phyloP scores from a whole-genome alignment of 2,113 vertebrate species.

The Petaurus breviceps region DNA sequence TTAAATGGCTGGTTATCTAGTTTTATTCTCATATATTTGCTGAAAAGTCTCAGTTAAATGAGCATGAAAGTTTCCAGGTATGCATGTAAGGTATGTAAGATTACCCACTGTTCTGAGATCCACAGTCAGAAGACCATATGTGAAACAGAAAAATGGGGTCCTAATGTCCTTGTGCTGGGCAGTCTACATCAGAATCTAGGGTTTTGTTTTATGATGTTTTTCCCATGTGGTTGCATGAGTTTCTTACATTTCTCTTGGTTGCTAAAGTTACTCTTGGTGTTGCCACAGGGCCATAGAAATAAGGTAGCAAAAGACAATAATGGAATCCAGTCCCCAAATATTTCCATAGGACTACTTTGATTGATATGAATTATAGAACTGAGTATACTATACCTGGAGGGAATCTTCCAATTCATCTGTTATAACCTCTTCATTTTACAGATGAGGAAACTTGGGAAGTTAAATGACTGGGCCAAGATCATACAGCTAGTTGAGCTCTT shows the following conservation, averaged over 20 bases:
- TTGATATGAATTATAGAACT: background rate
- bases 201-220: constrained; percentile 50
- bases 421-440: background rate
- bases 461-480: background rate
- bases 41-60: constrained; percentile 74
- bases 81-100: constrained; percentile 77
- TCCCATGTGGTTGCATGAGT: constrained; percentile 67
- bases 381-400: background rate
- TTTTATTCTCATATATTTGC: constrained; percentile 61
- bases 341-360: constrained; percentile 29
- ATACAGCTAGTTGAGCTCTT: background rate
- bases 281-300: constrained; percentile 71
- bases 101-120: constrained; percentile 75
- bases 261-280: constrained; percentile 68
- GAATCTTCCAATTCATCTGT: background rate
- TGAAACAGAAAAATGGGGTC: constrained; percentile 9
- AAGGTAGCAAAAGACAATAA: constrained; percentile 61
- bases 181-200: constrained; percentile 57
- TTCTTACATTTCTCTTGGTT: constrained; percentile 72
- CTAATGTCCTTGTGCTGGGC: constrained; percentile 17
- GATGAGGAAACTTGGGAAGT: background rate
- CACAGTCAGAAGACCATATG: constrained; percentile 79
- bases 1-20: constrained; percentile 54
- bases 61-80: constrained; percentile 77
- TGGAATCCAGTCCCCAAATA: constrained; percentile 46